Evolutionary conservation across 1,140 invertebrate species (phyloP), one percentile per base, ranked within the genome.

Genomic region (Pararge aegeria): DNA sequence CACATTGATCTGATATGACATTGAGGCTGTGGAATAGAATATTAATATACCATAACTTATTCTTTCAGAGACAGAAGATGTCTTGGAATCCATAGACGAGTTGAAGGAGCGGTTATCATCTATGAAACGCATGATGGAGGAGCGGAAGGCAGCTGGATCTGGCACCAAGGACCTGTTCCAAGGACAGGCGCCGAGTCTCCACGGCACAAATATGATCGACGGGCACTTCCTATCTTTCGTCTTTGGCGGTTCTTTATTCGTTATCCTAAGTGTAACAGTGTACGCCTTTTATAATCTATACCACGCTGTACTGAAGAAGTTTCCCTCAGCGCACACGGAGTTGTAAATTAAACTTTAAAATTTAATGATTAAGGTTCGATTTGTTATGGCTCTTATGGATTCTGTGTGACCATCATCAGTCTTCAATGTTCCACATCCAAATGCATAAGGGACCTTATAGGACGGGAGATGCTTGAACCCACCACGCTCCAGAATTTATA

Each of bases 221-320:
- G 95, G 94, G 0, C 95, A 94, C 73, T 95, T 96, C 73, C 86
- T 96, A 0, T 95, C 94, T 61, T 92, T 95, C 66, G 94, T 96
- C 15, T 96, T 97, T 70, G 93, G 92, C 3, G 92, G 93, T 0
- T 95, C 94, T 0, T 87, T 97, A 2, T 66, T 94, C 2, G 92
- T 96, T n/a, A 96, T 96, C 38, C 73, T 96, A 0, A 93, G 93
- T 61, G 95, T 96, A 46, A 95, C 94, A 40, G 91, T 94, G 1
- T 96, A 96, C 70, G 95, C 95, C 0, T 97, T 96, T 79, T 95
- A 96, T 68, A 96, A 95, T 83, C 88, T 97, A 0, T 96, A 96
- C 72, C 91, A 93, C 64, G 95, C 95, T 5, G 94, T 96, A 29
- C 78, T 95, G 1, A 96, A 96, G 81, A 95, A 95, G 78, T 95